Base-by-base conservation (phyloP, 2,113 vertebrate species). In the Hucho hucho region DNA sequence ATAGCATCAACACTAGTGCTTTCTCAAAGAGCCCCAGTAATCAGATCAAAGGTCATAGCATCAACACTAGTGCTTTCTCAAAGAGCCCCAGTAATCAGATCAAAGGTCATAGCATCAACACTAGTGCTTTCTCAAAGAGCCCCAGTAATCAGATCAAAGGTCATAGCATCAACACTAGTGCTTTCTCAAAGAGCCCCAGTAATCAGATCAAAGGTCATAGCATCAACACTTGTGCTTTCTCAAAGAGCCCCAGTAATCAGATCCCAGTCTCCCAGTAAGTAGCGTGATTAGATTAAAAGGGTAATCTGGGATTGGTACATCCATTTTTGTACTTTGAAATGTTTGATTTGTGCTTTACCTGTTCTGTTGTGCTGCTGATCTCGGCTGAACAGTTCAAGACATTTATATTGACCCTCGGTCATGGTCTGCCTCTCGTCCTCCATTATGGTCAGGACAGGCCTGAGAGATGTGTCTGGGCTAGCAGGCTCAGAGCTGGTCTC, bases 401-500 rank as follows among this genome's bases (percentile, higher is more conserved):
- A 94, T 84, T 78, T 85, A 80, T 88, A 79, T 75, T 90, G 89
- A 84, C 79, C 83, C 46, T 85, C 77, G 26, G 79, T 89, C 82
- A 75, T 73, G 20, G 70, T 80, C 75, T 85, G 81, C 24, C 75
- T 76, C 63, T 85, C 78, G 63, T 61, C 74, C 67, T 83, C 87
- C 72, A 77, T 72, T 69, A 75, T 61, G 32, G 73, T 84, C 76
- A 76, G 75, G 74, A 81, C 84, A 11, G 84, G 78, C 37, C 74
- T 82, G 75, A 89, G 75, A 22, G 84, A 89, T 59, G 88, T 65
- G 20, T 87, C 85, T 72, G 86, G 26, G 49, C 49, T 53, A 29
- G 78, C 75, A 37, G 86, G 82, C 68, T 88, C 88, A 13, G 79
- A 47, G 47, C 81, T 66, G 66, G 58, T 16, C 58, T 61, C 58